A percentile compares a stretch with the other conserved stretches of the same genome.
Evolutionary conservation across 2,888 invertebrate species (phyloP).

Genomic region (Mimachlamys varia): DNA sequence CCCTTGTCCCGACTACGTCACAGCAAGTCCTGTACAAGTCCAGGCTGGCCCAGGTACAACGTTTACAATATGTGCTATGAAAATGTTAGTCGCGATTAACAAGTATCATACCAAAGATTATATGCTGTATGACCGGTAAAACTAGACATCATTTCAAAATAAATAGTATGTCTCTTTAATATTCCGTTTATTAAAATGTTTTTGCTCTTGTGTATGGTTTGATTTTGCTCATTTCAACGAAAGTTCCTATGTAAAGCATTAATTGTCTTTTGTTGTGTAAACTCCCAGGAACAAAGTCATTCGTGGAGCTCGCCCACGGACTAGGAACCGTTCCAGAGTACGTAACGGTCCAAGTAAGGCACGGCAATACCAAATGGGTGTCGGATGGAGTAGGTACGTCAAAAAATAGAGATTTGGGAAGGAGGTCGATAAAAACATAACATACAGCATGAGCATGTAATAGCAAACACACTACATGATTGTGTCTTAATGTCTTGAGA

Average conservation of each 20-base stretch:
- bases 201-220: too few species aligned
- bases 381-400: slow-evolving; percentile 5
- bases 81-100: too few species aligned
- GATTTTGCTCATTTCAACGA: too few species aligned
- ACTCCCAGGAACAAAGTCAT: background rate
- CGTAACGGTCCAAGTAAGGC: background rate
- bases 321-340: background rate
- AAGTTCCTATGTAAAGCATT: background rate
- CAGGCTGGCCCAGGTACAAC: background rate
- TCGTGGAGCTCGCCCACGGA: background rate
- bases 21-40: background rate
- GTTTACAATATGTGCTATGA: too few species aligned
- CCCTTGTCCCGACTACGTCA: background rate
- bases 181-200: too few species aligned
- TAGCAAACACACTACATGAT: too few species aligned
- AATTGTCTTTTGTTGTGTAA: background rate
- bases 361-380: background rate
- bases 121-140: too few species aligned
- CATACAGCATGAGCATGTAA: too few species aligned
- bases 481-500: too few species aligned
- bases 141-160: background rate
- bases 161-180: too few species aligned
- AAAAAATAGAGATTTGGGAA: background rate
- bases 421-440: too few species aligned
- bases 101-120: too few species aligned